Percentiles rank a stretch among this genome's conserved stretches.
phyloP scores from a whole-genome alignment of 92 coral and sea anemone species.

The Porites divaricata region DNA sequence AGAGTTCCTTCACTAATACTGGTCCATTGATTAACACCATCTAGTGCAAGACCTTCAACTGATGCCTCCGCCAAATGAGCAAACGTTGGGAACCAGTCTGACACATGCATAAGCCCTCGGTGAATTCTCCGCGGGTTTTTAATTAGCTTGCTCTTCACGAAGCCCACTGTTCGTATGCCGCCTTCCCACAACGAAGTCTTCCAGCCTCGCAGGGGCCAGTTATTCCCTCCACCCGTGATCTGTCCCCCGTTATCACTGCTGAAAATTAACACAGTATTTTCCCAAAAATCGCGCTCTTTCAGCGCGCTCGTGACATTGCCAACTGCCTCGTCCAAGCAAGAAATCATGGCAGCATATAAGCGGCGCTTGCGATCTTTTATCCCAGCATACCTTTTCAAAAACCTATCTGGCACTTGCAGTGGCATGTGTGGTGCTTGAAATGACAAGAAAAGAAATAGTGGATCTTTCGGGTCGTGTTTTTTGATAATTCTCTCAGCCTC shows the following conservation, averaged over 20 bases:
- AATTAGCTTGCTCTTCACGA: conserved; percentile 65
- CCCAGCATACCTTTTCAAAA: conserved; percentile 20
- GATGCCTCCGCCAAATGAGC: conserved; percentile 55
- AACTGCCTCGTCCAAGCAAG: conserved; percentile 51
- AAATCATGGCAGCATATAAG: conserved; percentile 50
- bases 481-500: conserved; percentile 39
- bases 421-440: conserved; percentile 54
- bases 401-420: conserved; percentile 36
- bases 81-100: conserved; percentile 79
- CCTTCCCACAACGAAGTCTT: conserved; percentile 82
- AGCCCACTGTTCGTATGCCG: conserved; percentile 65
- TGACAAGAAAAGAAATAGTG: conserved; percentile 43
- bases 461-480: conserved; percentile 33
- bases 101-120: conserved; percentile 53
- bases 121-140: conserved; percentile 44
- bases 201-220: conserved; percentile 78
- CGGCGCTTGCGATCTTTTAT: conserved; percentile 40
- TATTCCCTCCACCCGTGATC: conserved; percentile 52
- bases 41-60: conserved; percentile 51
- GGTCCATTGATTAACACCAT: conserved; percentile 66
- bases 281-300: conserved; percentile 51
- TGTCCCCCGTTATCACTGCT: conserved; percentile 80
- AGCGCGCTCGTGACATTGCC: conserved; percentile 42
- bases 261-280: conserved; percentile 60
- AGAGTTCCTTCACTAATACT: conserved; percentile 45